Evolutionary conservation across 2,888 invertebrate genomes (phyloP).

Genomic region (Parnassius orleans): DNA sequence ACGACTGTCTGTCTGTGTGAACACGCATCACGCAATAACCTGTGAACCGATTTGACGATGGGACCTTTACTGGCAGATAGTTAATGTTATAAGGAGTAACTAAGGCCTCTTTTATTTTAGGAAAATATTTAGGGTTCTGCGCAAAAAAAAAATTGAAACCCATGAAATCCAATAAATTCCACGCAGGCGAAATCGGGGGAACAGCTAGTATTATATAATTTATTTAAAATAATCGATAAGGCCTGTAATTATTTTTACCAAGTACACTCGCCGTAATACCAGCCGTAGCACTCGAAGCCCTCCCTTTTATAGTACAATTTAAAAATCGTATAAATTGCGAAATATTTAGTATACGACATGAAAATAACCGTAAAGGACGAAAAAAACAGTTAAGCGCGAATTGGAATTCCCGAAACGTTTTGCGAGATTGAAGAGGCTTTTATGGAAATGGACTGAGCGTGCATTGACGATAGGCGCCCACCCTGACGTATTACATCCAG

Average conservation of each 20-base stretch:
- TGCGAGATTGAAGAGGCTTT: slow-evolving; percentile 80
- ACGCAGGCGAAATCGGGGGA: too few species aligned
- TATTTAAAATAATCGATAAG: too few species aligned
- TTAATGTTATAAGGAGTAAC: too few species aligned
- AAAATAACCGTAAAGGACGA: slow-evolving; percentile 32
- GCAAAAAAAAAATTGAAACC: too few species aligned
- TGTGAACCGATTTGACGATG: too few species aligned
- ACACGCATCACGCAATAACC: too few species aligned
- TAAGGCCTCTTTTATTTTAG: too few species aligned
- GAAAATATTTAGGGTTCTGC: too few species aligned
- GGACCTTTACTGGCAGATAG: too few species aligned
- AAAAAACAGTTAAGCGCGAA: slow-evolving; percentile 70
- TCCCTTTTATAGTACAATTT: slow-evolving; percentile 15
- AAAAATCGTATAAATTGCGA: slow-evolving; percentile 39
- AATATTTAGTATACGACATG: slow-evolving; percentile 42
- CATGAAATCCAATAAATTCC: too few species aligned
- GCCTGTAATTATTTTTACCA: slow-evolving; percentile 10
- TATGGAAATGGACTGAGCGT: slow-evolving; percentile 77
- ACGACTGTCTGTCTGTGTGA: too few species aligned
- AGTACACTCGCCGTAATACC: neutral
- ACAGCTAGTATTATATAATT: too few species aligned
- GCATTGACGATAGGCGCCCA: slow-evolving; percentile 63
- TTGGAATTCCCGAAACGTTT: slow-evolving; percentile 78
- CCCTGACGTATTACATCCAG: slow-evolving; percentile 40
- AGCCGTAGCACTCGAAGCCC: neutral